phyloP scores from a whole-genome alignment of 2,113 vertebrate species.

The Pygathrix nemaeus region DNA sequence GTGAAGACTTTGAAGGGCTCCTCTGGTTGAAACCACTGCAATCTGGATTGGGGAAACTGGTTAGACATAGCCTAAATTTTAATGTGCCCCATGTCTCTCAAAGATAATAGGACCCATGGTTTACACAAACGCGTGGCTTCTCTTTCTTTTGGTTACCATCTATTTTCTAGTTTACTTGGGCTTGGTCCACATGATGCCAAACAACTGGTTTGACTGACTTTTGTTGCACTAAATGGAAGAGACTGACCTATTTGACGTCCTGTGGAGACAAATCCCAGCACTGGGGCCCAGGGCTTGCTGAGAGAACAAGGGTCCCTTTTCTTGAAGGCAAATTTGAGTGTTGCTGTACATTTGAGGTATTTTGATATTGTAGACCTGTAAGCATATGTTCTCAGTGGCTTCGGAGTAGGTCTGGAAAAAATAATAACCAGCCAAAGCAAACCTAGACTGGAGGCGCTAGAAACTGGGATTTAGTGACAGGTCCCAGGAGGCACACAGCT shows the following conservation, averaged over 20 bases:
- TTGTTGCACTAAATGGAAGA: conserved; percentile 38
- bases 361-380: background rate
- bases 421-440: background rate
- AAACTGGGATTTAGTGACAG: background rate
- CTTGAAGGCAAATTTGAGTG: background rate
- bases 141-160: conserved; percentile 26
- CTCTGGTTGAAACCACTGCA: background rate
- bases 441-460: background rate
- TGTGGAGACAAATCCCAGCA: background rate
- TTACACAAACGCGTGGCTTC: background rate
- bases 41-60: background rate
- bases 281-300: background rate
- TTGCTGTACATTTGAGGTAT: background rate
- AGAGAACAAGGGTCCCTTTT: background rate
- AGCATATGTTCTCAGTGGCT: background rate
- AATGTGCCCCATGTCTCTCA: rapidly evolving
- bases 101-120: background rate
- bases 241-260: background rate
- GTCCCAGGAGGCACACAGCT: background rate
- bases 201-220: conserved; percentile 49
- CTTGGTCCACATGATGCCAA: conserved; percentile 3
- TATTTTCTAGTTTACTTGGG: conserved; percentile 45
- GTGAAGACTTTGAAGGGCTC: background rate
- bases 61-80: background rate
- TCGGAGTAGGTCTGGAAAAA: background rate